phyloP scores from a whole-genome alignment of 2,888 invertebrate species.

The Zygaena filipendulae region DNA sequence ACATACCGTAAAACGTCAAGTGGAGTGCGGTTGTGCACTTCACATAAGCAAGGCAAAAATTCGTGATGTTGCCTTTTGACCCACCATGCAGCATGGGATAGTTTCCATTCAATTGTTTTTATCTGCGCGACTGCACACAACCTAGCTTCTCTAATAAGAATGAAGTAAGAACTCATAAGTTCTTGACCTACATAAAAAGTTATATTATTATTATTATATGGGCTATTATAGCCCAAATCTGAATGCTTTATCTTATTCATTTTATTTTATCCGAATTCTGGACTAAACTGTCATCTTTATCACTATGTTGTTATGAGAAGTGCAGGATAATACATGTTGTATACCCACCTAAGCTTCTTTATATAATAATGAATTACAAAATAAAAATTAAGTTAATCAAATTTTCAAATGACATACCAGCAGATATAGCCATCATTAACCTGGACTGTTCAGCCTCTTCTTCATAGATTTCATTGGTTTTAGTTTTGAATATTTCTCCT shows the following conservation, averaged over 20 bases:
- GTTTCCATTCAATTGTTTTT: conserved; percentile 61
- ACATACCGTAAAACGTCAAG: conserved; percentile 42
- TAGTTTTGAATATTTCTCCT: conserved; percentile 25
- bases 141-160: conserved; percentile 38
- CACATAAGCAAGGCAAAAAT: conserved; percentile 39
- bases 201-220: background rate
- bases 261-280: no score
- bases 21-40: conserved; percentile 40
- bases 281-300: no score
- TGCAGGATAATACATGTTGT: no score
- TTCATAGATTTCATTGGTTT: conserved; percentile 24
- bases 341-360: no score
- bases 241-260: no score
- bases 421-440: conserved; percentile 54
- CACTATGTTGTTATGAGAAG: background rate
- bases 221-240: no score
- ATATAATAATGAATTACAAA: no score
- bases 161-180: conserved; percentile 49
- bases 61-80: conserved; percentile 30
- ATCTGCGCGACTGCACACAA: conserved; percentile 36
- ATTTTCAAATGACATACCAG: no score
- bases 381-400: no score
- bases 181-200: conserved; percentile 59
- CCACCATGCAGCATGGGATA: conserved; percentile 51
- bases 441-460: conserved; percentile 56